Evolutionary conservation across 2,888 invertebrate species (phyloP).

Genomic region (Andrena praecox): DNA sequence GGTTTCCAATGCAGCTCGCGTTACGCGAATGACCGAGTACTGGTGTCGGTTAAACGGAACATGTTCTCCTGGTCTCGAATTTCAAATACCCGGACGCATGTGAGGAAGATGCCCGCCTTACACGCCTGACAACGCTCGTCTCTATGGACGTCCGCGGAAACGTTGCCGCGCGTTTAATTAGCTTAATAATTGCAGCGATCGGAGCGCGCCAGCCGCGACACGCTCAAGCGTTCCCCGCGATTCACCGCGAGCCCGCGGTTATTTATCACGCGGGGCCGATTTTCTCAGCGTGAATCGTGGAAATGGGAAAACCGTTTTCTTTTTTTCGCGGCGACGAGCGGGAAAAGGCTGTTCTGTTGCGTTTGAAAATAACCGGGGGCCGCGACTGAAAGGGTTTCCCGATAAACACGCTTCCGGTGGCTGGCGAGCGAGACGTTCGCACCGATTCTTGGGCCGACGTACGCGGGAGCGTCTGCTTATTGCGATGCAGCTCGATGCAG

Average conservation of each 20-base stretch:
- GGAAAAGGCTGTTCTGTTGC: slow-evolving; percentile 6
- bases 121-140: neutral
- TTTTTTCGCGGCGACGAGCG: neutral
- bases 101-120: neutral
- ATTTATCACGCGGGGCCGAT: slow-evolving; percentile 3
- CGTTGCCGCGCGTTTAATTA: slow-evolving; percentile 15
- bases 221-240: slow-evolving; percentile 1
- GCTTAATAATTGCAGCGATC: slow-evolving; percentile 15
- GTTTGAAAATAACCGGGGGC: slow-evolving; percentile 16
- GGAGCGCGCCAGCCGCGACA: no score
- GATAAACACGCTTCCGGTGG: slow-evolving; percentile 20
- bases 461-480: slow-evolving; percentile 13
- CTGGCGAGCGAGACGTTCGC: neutral
- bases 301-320: slow-evolving; percentile 23
- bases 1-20: neutral
- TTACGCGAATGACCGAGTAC: neutral
- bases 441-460: slow-evolving; percentile 4
- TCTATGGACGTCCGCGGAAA: neutral
- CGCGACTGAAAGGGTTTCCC: slow-evolving; percentile 20
- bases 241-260: neutral
- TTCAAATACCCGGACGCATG: neutral
- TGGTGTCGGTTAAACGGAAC: neutral
- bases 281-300: slow-evolving; percentile 1
- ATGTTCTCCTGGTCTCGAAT: neutral
- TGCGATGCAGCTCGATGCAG: slow-evolving; percentile 16